phyloP scores from a whole-genome alignment of 2,113 vertebrate species.

The Corythornis cristatus region DNA sequence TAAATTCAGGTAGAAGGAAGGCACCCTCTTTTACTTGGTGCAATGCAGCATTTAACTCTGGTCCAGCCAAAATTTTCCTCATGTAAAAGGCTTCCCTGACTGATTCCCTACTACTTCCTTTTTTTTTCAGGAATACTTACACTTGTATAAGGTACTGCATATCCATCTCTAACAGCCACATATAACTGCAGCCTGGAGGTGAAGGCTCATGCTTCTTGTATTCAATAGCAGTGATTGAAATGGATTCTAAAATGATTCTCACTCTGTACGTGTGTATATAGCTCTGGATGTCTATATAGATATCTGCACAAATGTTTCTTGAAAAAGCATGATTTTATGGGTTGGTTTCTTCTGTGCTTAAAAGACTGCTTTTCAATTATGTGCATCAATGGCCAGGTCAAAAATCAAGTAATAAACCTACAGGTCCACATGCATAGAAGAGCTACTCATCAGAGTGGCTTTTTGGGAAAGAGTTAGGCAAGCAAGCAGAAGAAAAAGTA shows the following conservation, averaged over 20 bases:
- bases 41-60: slow-evolving; percentile 11
- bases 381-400: neutral
- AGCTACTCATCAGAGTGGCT: neutral
- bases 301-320: neutral
- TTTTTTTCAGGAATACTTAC: neutral
- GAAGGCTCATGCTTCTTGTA: neutral
- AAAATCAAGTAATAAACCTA: slow-evolving; percentile 6
- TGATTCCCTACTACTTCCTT: neutral
- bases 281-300: neutral
- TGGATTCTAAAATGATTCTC: neutral
- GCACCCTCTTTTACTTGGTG: neutral
- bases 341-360: neutral
- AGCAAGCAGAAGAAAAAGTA: neutral
- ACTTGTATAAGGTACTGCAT: neutral
- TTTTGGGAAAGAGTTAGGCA: neutral
- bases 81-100: neutral
- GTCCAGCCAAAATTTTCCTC: neutral
- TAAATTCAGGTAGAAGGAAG: neutral
- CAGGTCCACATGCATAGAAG: neutral
- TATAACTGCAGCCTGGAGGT: neutral
- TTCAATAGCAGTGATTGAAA: neutral
- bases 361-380: neutral
- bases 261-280: neutral
- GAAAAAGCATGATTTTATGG: neutral
- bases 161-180: neutral